Conservation (phyloP, 2,888 invertebrate species). For the Xanthorhoe spadicearia region DNA sequence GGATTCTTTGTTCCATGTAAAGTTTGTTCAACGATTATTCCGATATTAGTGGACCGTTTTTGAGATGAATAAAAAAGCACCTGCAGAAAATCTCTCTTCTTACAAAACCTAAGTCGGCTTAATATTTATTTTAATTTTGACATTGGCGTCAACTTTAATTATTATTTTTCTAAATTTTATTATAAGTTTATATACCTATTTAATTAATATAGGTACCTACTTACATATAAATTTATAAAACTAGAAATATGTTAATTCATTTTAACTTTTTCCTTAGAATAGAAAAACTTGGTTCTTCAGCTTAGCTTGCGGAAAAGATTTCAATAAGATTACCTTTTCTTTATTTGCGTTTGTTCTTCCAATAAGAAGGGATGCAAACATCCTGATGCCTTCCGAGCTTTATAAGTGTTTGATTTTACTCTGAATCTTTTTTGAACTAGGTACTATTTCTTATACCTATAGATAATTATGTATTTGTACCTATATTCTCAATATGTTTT, state of each 20-base stretch:
- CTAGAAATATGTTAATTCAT: not conserved
- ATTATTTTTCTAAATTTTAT: too few relatives aligned
- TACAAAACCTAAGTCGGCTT: too few relatives aligned
- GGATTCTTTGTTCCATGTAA: too few relatives aligned
- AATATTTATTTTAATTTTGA: too few relatives aligned
- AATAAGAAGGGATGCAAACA: constrained; percentile 12
- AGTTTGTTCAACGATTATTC: too few relatives aligned
- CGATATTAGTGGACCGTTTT: too few relatives aligned
- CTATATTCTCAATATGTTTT: not conserved
- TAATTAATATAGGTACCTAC: too few relatives aligned
- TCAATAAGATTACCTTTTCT: not conserved
- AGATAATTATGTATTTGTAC: not conserved
- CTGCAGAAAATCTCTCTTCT: too few relatives aligned
- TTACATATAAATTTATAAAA: too few relatives aligned
- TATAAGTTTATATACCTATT: too few relatives aligned
- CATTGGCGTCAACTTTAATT: too few relatives aligned
- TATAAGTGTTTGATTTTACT: constrained; percentile 10
- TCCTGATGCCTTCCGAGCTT: constrained; percentile 11
- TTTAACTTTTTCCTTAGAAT: not conserved
- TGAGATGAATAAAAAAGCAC: too few relatives aligned
- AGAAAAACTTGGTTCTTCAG: not conserved
- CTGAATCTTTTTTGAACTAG: constrained; percentile 11
- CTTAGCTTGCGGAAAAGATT: not conserved
- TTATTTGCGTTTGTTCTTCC: constrained; percentile 14
- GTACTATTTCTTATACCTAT: not conserved